Percentiles rank a stretch among this genome's conserved stretches.
Evolutionary conservation across 23 tunicate species (phyloP).

Genomic region (Phallusia fumigata): DNA sequence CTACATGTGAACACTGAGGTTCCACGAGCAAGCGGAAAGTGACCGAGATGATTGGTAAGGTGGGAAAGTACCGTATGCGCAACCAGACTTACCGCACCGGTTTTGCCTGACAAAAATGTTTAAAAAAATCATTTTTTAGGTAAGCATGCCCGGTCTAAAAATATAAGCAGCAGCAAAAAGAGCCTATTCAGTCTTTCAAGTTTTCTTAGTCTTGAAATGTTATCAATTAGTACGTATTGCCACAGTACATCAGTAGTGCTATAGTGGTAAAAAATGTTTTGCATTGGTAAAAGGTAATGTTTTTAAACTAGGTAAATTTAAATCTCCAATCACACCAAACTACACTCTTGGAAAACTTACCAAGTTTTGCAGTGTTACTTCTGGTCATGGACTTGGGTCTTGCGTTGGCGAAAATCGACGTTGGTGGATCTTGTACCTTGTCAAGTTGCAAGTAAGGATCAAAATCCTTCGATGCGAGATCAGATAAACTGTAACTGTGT

Average conservation of each 20-base stretch:
- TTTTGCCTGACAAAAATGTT: constrained; percentile 16
- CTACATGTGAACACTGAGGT: constrained; percentile 69
- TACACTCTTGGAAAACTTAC: background rate
- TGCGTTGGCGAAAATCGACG: background rate
- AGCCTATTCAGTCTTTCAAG: no score
- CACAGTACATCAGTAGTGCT: no score
- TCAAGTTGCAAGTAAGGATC: constrained; percentile 75
- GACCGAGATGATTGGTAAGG: constrained; percentile 86
- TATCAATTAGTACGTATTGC: no score
- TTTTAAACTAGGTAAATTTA: no score
- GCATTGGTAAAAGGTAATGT: no score
- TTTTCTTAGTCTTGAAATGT: no score
- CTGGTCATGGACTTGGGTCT: constrained; percentile 18
- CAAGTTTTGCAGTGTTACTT: constrained; percentile 28
- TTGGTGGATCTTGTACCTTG: constrained; percentile 54
- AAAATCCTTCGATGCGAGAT: constrained; percentile 66
- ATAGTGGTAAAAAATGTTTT: no score
- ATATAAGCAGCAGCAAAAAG: no score
- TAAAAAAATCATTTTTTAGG: no score
- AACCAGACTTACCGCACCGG: constrained; percentile 66
- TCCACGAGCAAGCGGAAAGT: constrained; percentile 84
- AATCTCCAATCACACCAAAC: no score
- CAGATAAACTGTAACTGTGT: constrained; percentile 87
- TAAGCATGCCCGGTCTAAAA: no score
- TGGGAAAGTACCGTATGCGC: constrained; percentile 79